These are phyloP conservation scores for Pseudomyrmex flavicornis DNA, from an alignment of 1,140 invertebrate genomes.

Conservation along the genomic window DNA sequence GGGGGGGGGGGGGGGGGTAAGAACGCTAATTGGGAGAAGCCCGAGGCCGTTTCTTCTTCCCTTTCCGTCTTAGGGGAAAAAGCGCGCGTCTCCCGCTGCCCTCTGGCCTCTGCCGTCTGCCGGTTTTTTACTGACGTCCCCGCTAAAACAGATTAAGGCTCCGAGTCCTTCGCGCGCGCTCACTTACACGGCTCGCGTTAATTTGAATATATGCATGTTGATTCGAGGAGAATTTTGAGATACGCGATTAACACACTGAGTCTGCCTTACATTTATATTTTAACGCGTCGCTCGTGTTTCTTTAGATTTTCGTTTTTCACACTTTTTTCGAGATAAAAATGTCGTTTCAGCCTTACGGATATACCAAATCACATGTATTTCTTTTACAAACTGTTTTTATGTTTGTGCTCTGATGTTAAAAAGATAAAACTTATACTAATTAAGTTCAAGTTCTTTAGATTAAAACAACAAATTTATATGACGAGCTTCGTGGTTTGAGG, in stretches of 20 bases:
- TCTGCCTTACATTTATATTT: slow-evolving; percentile 39
- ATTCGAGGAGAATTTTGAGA: slow-evolving; percentile 54
- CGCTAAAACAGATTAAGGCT: slow-evolving; percentile 61
- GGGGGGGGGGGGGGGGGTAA: slow-evolving; percentile 72
- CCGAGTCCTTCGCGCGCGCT: slow-evolving; percentile 60
- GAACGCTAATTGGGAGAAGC: slow-evolving; percentile 79
- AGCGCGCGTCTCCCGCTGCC: slow-evolving; percentile 53
- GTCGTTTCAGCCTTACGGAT: slow-evolving; percentile 1
- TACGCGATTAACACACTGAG: slow-evolving; percentile 48
- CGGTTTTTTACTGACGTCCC: slow-evolving; percentile 54
- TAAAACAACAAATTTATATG: too few species aligned
- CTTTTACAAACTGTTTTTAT: too few species aligned
- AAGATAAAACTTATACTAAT: neutral
- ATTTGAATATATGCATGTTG: slow-evolving; percentile 62
- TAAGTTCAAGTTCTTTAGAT: neutral
- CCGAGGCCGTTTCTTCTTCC: slow-evolving; percentile 71
- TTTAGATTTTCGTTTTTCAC: slow-evolving; percentile 1
- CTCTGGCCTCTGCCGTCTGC: slow-evolving; percentile 56
- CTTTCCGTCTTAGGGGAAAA: slow-evolving; percentile 66
- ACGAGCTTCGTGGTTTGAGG: neutral
- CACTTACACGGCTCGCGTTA: slow-evolving; percentile 55
- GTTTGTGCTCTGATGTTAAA: neutral
- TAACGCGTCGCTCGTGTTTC: slow-evolving; percentile 38
- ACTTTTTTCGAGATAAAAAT: neutral
- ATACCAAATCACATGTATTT: neutral